Evolutionary conservation across 2,888 invertebrate species (phyloP), one percentile per base, ranked within the genome.

Genomic region (Ashinkailepas kermadecensis): DNA sequence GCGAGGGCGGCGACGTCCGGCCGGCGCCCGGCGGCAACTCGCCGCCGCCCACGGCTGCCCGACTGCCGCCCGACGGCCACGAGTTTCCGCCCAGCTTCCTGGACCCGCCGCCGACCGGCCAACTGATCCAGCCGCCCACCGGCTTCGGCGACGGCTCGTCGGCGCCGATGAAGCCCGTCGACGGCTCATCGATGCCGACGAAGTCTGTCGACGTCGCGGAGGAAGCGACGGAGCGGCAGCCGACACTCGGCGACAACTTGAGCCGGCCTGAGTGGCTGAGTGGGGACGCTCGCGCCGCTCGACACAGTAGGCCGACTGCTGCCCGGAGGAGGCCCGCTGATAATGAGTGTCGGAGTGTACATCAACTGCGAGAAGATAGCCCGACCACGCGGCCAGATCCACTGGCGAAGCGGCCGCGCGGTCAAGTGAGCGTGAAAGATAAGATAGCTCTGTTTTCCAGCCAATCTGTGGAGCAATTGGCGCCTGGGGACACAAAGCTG

Each of bases 401-500:
- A 7, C 11, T 15, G 6, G 74, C 15, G 21, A 74, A 54, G 21
- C 13, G 74, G 21, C 11, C 56, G 0, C 74, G 74, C 1, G 74
- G 74, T 2, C 54, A 74, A 18, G 21, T 25, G 23, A 94, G 94
- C 86, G 94, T 95, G 82, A 91, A 92, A 86, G 94, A 94, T 86
- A 94, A 94, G 89, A 95, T 95, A 85, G 94, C 94, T 82, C 93
- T 94, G 93, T 95, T 95, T 88, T 94, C 94, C 78, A 91, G 83
- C n/a, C 82, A 84, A 59, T 81, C 82, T 25, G 81, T 81, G 21
- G 79, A 83, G 74, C 82, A 83, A 78, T 81, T 82, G 15, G 78
- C 82, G 21, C 74, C 82, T 21, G 70, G 81, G 23, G 80, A 81
- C 23, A 62, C 81, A 58, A 82, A 83, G 67, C 25, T 79, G n/a